A percentile compares a stretch with the other conserved stretches of the same genome.
These are phyloP conservation scores for Tupaia chinensis DNA, from an alignment of 2,113 vertebrate species.

Conservation along the genomic window DNA sequence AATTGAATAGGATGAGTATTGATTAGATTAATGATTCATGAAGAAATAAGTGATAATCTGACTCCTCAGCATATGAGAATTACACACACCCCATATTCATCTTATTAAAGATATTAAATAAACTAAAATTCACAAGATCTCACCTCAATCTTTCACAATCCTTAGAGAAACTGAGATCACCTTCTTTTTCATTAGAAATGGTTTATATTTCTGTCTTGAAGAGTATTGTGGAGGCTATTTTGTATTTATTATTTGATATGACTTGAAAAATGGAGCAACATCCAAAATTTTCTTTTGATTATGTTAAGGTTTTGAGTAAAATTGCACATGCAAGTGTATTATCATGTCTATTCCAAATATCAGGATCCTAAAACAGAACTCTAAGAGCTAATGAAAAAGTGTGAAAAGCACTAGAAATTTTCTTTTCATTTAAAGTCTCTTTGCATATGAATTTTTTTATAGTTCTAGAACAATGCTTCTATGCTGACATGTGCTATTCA, in stretches of 20 bases:
- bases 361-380: conserved; percentile 19
- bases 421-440: background rate
- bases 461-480: conserved; percentile 17
- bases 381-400: background rate
- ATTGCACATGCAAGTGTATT: background rate
- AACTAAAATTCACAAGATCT: background rate
- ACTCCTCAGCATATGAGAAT: background rate
- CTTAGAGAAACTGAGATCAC: conserved; percentile 1
- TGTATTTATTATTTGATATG: conserved; percentile 35
- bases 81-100: background rate
- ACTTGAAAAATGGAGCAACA: background rate
- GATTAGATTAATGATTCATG: background rate
- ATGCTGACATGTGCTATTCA: background rate
- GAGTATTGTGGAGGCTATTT: background rate
- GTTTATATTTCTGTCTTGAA: conserved; percentile 39
- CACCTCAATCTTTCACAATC: background rate
- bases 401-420: background rate
- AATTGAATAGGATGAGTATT: background rate
- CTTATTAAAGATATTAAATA: conserved; percentile 42
- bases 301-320: conserved; percentile 16
- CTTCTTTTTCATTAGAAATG: conserved; percentile 5
- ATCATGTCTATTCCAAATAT: background rate
- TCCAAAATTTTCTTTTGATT: background rate
- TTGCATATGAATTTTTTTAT: background rate
- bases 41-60: background rate